A percentile compares a stretch with the other conserved stretches of the same genome.
phyloP scores from a whole-genome alignment of 2,797 vertebrate genomes.

The Clarias platycephalus region DNA sequence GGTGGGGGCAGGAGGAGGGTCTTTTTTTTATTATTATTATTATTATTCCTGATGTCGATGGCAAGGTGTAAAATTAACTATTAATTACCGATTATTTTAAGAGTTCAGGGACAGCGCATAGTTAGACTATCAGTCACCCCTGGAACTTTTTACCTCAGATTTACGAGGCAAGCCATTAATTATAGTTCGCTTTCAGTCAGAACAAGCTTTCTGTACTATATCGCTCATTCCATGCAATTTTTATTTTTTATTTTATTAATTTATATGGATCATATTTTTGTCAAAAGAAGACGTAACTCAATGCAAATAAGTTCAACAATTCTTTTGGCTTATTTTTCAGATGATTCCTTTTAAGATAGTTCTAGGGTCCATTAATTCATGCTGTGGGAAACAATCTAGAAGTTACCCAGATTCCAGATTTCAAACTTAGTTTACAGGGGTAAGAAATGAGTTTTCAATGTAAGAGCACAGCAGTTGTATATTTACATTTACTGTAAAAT shows the following conservation, averaged over 20 bases:
- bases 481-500: constrained; percentile 5
- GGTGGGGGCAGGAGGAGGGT: background rate
- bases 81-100: constrained; percentile 17
- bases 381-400: background rate
- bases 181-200: constrained; percentile 16
- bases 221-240: constrained; percentile 7
- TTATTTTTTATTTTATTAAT: background rate
- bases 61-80: constrained; percentile 20
- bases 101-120: constrained; percentile 31
- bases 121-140: constrained; percentile 27
- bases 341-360: constrained; percentile 11
- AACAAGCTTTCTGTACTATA: background rate
- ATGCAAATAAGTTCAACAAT: background rate
- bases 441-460: constrained; percentile 19
- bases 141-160: constrained; percentile 44
- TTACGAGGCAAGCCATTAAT: constrained; percentile 38
- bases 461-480: constrained; percentile 31
- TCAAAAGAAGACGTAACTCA: background rate
- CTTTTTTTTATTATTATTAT: background rate
- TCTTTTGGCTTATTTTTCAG: background rate
- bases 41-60: background rate
- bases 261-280: background rate
- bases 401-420: constrained; percentile 6
- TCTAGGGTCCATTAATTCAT: constrained; percentile 32
- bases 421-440: constrained; percentile 10